Evolutionary conservation across 2,888 invertebrate species (phyloP), one percentile per base, ranked within the genome.

Genomic region (Hyposoter dolosus): DNA sequence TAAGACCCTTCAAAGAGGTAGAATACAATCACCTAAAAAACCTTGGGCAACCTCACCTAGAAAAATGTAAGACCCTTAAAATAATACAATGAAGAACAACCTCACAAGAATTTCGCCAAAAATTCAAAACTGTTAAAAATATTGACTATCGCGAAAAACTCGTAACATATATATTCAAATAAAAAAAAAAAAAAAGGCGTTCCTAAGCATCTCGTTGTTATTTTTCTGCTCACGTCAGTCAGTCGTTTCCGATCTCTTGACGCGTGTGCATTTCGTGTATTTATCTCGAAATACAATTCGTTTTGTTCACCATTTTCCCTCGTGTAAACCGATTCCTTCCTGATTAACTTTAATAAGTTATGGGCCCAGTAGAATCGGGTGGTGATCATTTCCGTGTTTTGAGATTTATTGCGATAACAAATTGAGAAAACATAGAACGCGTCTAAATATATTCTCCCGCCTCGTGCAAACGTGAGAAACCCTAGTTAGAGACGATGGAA

Each of bases 401-500:
- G 50, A 47, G 12, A 23, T 43, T 50, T 40, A 43, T 45, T 65
- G 2, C 56, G 15, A 50, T 35, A 6, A 56, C 65, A 35, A 65
- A 60, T 35, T 68, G 32, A 66, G 4, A 66, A 66, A 65, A 40
- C 66, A 66, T 60, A 43, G 60, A 45, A 47, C 68, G 45, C 28
- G 45, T 75, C 56, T 56, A 32, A n/a, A 43, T 63, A 65, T 68
- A 69, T 71, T 60, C 76, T 80, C 74, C 72, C 32, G 79, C 83
- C 86, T 23, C 53, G 79, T 87, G 88, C 86, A 83, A 85, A 83
- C 78, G 78, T 78, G 74, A 80, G 76, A 63, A 76, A 76, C 17
- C n/a, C 28, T 17, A 74, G 72, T 72, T 23, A 85, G 32, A 45
- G 43, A 85, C 69, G 47, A 86, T 87, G 87, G 87, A 88, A 69